phyloP scores from a whole-genome alignment of 2,113 vertebrate species.

The Brienomyrus longianalis region DNA sequence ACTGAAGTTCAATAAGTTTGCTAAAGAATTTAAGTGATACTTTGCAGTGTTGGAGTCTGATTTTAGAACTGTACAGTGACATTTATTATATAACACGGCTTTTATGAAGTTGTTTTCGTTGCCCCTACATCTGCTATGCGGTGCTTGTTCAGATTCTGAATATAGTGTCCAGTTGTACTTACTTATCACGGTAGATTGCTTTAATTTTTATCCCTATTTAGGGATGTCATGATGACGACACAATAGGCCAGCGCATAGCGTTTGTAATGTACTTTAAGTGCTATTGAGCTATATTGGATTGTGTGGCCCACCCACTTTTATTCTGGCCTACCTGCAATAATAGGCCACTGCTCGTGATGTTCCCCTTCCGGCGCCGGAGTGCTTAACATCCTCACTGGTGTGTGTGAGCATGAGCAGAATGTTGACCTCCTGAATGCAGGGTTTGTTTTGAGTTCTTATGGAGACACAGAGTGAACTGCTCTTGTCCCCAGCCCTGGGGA shows the following conservation, averaged over 20 bases:
- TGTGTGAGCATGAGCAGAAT: background rate
- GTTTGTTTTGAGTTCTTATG: background rate
- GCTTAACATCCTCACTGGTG: background rate
- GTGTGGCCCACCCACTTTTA: too few relatives aligned
- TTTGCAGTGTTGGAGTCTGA: background rate
- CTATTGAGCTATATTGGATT: background rate
- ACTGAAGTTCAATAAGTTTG: background rate
- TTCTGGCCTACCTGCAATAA: background rate
- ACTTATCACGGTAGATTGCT: background rate
- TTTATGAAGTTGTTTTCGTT: background rate
- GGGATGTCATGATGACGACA: background rate
- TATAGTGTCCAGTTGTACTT: background rate
- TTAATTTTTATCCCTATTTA: background rate
- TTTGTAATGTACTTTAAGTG: background rate
- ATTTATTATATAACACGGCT: background rate
- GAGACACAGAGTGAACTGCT: background rate
- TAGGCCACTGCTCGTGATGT: background rate
- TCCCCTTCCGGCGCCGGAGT: background rate
- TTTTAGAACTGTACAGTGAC: background rate
- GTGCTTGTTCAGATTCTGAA: background rate
- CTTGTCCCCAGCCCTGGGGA: slow-evolving; percentile 41
- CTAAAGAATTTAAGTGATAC: background rate
- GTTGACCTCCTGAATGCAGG: background rate
- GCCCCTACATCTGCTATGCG: background rate
- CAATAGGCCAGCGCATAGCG: background rate